A percentile compares a stretch with the other conserved stretches of the same genome.
Evolutionary conservation across 2,797 vertebrate species (phyloP).

Genomic region (Naso thynnoides): DNA sequence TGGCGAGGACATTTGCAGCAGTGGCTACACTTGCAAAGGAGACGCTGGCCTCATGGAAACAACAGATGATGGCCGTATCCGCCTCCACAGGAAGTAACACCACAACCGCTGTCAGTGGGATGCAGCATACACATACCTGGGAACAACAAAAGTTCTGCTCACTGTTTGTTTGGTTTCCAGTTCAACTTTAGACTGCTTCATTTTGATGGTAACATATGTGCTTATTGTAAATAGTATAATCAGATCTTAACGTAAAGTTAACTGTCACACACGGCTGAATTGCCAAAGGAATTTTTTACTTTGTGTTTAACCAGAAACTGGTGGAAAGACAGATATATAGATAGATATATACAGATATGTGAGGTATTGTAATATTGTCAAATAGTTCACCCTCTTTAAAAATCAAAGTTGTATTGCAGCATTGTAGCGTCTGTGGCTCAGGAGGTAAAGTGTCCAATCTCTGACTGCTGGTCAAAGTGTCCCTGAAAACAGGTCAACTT

Average conservation of each 20-base stretch:
- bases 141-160: conserved; percentile 21
- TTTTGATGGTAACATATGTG: not conserved
- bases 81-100: conserved; percentile 91
- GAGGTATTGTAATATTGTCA: no score
- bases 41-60: conserved; percentile 96
- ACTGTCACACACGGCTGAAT: no score
- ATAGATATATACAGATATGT: no score
- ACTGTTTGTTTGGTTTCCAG: not conserved
- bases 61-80: conserved; percentile 91
- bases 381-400: no score
- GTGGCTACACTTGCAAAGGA: conserved; percentile 96
- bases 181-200: not conserved
- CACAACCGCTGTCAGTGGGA: conserved; percentile 93
- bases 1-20: conserved; percentile 94
- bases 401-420: no score
- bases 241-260: not conserved
- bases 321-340: no score
- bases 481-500: no score
- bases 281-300: not conserved
- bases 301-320: not conserved
- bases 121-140: conserved; percentile 93
- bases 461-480: no score
- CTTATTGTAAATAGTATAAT: not conserved
- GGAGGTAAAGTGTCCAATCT: no score
- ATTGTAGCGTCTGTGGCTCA: no score